Percentiles rank a stretch among this genome's conserved stretches.
Evolutionary conservation across 2,797 vertebrate species (phyloP).

Genomic region (Gymnocypris eckloni): DNA sequence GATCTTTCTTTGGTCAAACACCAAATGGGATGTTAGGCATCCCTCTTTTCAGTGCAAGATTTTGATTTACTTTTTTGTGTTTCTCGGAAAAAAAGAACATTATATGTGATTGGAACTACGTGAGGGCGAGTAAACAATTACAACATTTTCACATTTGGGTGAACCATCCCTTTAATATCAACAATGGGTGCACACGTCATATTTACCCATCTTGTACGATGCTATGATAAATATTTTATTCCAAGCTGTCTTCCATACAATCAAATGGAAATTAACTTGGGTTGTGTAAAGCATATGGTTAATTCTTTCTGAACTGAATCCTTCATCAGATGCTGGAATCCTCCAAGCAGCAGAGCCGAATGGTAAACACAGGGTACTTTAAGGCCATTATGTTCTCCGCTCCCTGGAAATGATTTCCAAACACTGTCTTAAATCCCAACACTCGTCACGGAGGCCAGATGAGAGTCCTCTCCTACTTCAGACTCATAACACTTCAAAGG

Average conservation of each 20-base stretch:
- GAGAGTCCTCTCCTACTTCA: conserved; percentile 53
- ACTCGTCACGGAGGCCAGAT: conserved; percentile 53
- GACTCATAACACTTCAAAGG: conserved; percentile 58
- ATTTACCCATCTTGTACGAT: neutral
- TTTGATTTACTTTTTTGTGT: conserved; percentile 1
- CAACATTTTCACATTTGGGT: conserved; percentile 19
- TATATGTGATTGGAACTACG: neutral
- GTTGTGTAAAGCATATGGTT: conserved; percentile 29
- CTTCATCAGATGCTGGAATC: conserved; percentile 36
- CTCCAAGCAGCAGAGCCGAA: conserved; percentile 33
- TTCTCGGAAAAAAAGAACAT: conserved; percentile 8
- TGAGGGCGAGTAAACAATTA: conserved; percentile 18
- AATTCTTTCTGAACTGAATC: conserved; percentile 25
- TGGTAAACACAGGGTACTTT: conserved; percentile 50
- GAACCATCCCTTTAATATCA: conserved; percentile 16
- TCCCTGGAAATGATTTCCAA: conserved; percentile 59
- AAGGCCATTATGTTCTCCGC: conserved; percentile 57
- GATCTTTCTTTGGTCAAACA: neutral
- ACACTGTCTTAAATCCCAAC: conserved; percentile 59
- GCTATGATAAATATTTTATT: conserved; percentile 13
- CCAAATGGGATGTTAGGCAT: neutral
- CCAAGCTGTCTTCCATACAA: conserved; percentile 24
- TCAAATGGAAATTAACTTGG: conserved; percentile 34
- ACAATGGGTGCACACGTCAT: neutral
- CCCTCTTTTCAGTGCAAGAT: conserved; percentile 4